These are phyloP conservation scores for Nycticebus coucang DNA, from an alignment of 2,113 vertebrate genomes.

Conservation along the genomic window DNA sequence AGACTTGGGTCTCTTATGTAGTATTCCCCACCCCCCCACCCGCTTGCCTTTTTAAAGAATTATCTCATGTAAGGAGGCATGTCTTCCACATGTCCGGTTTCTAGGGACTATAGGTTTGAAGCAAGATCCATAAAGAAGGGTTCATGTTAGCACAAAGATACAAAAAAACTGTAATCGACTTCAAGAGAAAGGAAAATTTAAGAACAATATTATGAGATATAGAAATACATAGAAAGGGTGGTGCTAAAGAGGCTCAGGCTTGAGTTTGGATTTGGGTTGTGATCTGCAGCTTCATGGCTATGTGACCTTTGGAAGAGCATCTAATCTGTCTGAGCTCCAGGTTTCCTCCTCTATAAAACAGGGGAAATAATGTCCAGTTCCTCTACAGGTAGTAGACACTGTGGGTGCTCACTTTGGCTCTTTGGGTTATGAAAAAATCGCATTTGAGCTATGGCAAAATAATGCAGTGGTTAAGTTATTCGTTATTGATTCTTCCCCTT, in stretches of 20 bases:
- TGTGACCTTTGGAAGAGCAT: background rate
- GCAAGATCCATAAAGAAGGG: background rate
- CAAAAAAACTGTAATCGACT: background rate
- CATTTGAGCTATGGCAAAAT: background rate
- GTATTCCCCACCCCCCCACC: background rate
- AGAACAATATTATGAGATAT: background rate
- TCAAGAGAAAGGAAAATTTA: background rate
- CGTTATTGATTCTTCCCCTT: no score
- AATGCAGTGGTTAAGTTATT: no score
- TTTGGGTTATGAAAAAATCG: background rate
- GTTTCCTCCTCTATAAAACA: background rate
- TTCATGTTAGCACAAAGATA: background rate
- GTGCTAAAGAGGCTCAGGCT: background rate
- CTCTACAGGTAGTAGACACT: background rate
- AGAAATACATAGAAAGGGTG: background rate
- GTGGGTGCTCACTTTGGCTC: background rate
- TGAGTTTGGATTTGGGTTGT: background rate
- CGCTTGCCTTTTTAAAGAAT: background rate
- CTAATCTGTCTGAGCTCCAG: background rate
- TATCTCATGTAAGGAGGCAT: background rate
- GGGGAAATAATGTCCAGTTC: no score
- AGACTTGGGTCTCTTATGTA: background rate
- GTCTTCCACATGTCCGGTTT: background rate
- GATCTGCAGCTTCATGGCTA: background rate
- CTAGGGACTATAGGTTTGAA: background rate